Evolutionary conservation across 2,113 vertebrate genomes (phyloP).

Genomic region (Percopsis transmontana): DNA sequence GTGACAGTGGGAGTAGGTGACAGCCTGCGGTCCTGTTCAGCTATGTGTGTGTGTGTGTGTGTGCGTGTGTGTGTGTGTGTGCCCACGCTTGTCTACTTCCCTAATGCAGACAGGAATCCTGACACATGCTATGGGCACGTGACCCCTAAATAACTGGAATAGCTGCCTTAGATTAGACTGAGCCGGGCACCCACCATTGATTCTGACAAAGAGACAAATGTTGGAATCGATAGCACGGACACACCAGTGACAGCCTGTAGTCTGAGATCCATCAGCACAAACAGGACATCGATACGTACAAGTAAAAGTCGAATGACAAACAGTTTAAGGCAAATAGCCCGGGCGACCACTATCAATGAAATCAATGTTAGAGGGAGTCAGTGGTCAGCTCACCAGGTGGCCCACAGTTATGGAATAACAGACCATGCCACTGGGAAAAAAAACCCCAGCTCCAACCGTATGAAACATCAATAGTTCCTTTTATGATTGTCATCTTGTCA

Average conservation of each 20-base stretch:
- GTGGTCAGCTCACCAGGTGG: conserved; percentile 25
- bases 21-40: background rate
- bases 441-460: background rate
- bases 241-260: conserved; percentile 13
- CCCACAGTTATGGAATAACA: conserved; percentile 17
- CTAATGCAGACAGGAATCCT: conserved; percentile 52
- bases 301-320: conserved; percentile 59
- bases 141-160: conserved; percentile 53
- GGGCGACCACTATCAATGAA: conserved; percentile 47
- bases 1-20: too few relatives aligned
- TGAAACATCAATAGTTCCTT: conserved; percentile 57
- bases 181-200: conserved; percentile 53
- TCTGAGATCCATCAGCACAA: conserved; percentile 37
- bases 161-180: conserved; percentile 53
- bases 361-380: conserved; percentile 60
- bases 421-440: conserved; percentile 27
- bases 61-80: background rate
- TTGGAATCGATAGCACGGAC: conserved; percentile 45
- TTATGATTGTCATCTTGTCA: conserved; percentile 59
- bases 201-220: conserved; percentile 48
- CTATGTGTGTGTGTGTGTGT: conserved; percentile 15
- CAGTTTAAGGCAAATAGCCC: conserved; percentile 48
- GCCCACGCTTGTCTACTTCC: conserved; percentile 31
- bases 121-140: conserved; percentile 52
- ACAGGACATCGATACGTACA: conserved; percentile 54